Evolutionary conservation across 2,888 invertebrate genomes (phyloP), one percentile per base, ranked within the genome.

Genomic region (Aricia artaxerxes): DNA sequence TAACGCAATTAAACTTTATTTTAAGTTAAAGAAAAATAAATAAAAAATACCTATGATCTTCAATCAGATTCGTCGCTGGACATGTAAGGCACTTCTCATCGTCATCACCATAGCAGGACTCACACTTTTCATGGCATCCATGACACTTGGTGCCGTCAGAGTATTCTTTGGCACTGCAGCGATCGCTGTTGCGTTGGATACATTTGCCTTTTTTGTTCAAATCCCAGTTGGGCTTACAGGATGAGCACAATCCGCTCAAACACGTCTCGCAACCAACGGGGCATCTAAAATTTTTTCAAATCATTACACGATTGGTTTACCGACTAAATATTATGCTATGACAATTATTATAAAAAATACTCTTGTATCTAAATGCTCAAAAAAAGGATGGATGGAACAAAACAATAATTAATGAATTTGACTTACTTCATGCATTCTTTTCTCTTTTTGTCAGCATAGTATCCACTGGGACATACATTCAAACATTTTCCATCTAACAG

Each of bases 31-130:
- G 49, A n/a, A 24, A 24, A 24, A 24, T 16, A 57, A n/a, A 60
- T 61, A 64, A 73, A 64, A 86, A 88, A 87, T 83, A 94, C 94
- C 85, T 90, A 82, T 92, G 88, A 80, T 96, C 96, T 87, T 97
- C 97, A 38, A 97, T 94, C 76, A 97, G 94, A 78, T 97, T 94
- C 38, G 97, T 96, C 78, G 95, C 95, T n/a, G 95, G 95, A 85
- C 97, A 98, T 57, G 97, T 96, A 49, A 97, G 91, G 88, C 98
- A 98, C 79, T 96, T 95, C 69, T 95, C 95, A 57, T 96, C 96
- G n/a, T 96, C 95, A 4, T 96, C 95, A 0, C 97, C 98, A 81
- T 96, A 96, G 88, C 98, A 98, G n/a, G 97, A 96, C 82, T 97
- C 97, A 85, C 98, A 98, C 0, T 97, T 96, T 2, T 95, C 95